phyloP scores from a whole-genome alignment of 2,113 vertebrate genomes.

The Sarotherodon lohbergeri region DNA sequence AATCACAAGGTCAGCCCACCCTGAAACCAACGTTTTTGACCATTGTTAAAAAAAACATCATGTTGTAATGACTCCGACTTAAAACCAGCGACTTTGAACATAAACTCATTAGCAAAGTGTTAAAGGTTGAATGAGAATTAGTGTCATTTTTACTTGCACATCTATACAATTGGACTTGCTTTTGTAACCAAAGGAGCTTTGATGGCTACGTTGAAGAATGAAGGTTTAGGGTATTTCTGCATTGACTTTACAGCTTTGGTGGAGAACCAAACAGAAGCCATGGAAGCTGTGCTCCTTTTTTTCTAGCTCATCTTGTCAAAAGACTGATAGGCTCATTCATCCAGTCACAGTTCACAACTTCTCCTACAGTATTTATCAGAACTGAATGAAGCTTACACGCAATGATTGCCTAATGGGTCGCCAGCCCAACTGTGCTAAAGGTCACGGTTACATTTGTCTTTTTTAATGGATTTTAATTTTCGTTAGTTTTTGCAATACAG shows the following conservation, averaged over 20 bases:
- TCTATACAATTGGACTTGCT: background rate
- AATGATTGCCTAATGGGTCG: background rate
- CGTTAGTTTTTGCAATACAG: background rate
- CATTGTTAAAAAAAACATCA: background rate
- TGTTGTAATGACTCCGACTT: background rate
- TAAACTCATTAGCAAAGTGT: background rate
- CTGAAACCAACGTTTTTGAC: background rate
- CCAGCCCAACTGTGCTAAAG: background rate
- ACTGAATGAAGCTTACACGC: background rate
- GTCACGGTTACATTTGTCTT: background rate
- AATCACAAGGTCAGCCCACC: background rate
- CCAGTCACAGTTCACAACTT: background rate
- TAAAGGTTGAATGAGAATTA: background rate
- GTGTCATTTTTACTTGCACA: background rate
- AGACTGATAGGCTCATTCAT: background rate
- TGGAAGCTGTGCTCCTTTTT: background rate
- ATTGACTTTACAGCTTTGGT: background rate
- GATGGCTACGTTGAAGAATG: background rate
- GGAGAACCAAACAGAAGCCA: background rate
- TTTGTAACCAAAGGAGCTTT: background rate
- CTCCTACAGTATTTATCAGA: background rate
- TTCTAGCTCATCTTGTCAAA: background rate
- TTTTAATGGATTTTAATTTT: background rate
- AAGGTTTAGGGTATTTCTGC: background rate
- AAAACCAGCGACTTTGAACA: background rate